These are phyloP conservation scores for Dicyrtomina minuta DNA, from an alignment of 2,888 invertebrate genomes.

Conservation along the genomic window DNA sequence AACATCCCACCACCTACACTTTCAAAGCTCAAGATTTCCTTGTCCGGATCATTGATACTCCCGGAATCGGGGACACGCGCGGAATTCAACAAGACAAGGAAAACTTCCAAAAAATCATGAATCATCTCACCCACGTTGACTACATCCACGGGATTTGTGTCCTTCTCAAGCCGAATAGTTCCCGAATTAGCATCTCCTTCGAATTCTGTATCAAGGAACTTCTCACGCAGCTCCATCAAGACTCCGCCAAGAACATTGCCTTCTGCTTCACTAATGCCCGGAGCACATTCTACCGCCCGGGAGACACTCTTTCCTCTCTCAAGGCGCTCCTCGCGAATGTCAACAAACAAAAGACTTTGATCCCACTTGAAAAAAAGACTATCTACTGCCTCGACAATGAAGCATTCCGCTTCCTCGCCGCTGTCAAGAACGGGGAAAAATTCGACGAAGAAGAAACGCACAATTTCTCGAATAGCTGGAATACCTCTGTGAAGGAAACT, in stretches of 20 bases:
- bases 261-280: conserved; percentile 43
- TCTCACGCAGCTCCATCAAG: too few species aligned
- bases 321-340: conserved; percentile 19
- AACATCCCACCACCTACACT: conserved; percentile 23
- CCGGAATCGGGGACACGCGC: too few species aligned
- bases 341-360: too few species aligned
- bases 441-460: conserved; percentile 30
- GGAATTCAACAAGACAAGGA: too few species aligned
- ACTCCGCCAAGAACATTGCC: conserved; percentile 43
- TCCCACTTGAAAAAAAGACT: too few species aligned
- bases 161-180: too few species aligned
- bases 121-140: conserved; percentile 14
- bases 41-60: conserved; percentile 39
- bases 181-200: conserved; percentile 41
- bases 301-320: neutral
- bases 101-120: conserved; percentile 36
- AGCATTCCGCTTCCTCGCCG: conserved; percentile 44
- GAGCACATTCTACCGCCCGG: conserved; percentile 41
- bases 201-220: too few species aligned
- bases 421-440: conserved; percentile 32
- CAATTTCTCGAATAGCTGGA: conserved; percentile 36
- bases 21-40: conserved; percentile 26
- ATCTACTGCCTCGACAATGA: too few species aligned
- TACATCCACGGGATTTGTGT: conserved; percentile 38
- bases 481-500: conserved; percentile 35